Evolutionary conservation across 2,113 vertebrate genomes (phyloP).

Genomic region (Orycteropus afer): DNA sequence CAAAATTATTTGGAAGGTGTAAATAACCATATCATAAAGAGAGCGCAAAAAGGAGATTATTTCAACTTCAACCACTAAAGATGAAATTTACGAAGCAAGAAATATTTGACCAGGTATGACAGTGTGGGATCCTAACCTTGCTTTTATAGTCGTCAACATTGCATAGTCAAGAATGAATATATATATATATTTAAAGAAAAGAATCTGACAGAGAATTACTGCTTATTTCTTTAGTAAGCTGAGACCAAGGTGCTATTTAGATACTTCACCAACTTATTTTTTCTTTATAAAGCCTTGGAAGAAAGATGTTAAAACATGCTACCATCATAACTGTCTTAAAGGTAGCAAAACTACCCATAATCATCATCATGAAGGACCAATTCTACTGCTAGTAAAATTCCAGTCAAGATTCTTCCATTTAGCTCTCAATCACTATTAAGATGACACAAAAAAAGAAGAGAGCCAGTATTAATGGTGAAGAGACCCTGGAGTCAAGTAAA

Average conservation of each 20-base stretch:
- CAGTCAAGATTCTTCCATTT: not conserved
- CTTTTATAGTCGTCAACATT: not conserved
- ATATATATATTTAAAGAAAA: not conserved
- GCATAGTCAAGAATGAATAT: not conserved
- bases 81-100: conserved; percentile 35
- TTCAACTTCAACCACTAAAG: not conserved
- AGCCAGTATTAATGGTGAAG: not conserved
- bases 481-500: not conserved
- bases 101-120: not conserved
- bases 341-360: conserved; percentile 3
- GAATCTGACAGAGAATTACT: not conserved
- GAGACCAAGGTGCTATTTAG: conserved; percentile 6
- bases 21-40: not conserved
- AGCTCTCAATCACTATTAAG: not conserved
- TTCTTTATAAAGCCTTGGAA: not conserved
- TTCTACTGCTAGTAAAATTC: conserved; percentile 4
- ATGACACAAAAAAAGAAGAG: not conserved
- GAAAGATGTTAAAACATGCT: not conserved
- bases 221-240: conserved; percentile 15
- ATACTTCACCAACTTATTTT: conserved; percentile 32
- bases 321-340: not conserved
- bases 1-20: conserved; percentile 23
- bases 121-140: not conserved
- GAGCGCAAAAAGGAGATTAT: not conserved
- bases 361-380: not conserved